These are phyloP conservation scores for Pithys albifrons DNA, from an alignment of 2,113 vertebrate genomes.

Conservation along the genomic window DNA sequence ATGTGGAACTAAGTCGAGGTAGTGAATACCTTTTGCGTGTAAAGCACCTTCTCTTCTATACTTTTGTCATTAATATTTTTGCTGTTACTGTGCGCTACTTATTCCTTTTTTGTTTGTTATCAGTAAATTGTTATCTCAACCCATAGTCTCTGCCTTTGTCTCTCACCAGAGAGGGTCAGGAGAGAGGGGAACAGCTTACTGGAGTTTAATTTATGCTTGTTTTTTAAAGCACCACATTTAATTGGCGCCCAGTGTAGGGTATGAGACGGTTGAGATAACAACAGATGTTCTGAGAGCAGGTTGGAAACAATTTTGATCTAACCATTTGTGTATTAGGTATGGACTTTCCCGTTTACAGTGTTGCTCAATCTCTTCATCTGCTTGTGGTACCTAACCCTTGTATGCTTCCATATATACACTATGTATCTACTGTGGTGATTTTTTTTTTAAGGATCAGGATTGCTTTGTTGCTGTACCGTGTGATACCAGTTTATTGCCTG, in stretches of 20 bases:
- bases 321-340: neutral
- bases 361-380: neutral
- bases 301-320: neutral
- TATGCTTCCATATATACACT: rapidly evolving
- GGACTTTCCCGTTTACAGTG: neutral
- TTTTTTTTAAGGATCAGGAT: neutral
- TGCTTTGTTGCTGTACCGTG: neutral
- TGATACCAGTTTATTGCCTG: neutral
- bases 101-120: too few species aligned
- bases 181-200: too few species aligned
- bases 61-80: too few species aligned
- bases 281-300: too few species aligned
- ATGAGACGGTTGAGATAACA: neutral
- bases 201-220: too few species aligned
- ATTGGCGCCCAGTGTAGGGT: neutral
- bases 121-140: too few species aligned
- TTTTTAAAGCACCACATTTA: neutral
- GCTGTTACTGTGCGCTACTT: too few species aligned
- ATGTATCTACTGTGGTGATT: neutral
- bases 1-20: too few species aligned
- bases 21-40: too few species aligned
- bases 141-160: too few species aligned
- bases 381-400: neutral
- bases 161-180: too few species aligned
- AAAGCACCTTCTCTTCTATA: too few species aligned